Evolutionary conservation across 2,888 invertebrate species (phyloP), one percentile per base, ranked within the genome.

Genomic region (Eupithecia pulchellata): DNA sequence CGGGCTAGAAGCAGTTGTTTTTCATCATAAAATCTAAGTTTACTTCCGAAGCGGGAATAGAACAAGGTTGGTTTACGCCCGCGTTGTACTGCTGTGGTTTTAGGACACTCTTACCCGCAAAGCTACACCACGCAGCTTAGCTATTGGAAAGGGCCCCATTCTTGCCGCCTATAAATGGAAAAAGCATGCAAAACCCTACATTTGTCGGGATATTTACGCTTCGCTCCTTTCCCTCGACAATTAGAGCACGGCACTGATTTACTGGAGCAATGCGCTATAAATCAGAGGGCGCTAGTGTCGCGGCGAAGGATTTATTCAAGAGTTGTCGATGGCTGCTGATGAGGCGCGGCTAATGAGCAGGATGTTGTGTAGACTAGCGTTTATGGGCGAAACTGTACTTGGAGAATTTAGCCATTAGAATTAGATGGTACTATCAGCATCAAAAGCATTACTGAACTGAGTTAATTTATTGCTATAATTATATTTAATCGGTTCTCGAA

Each of bases 191-290:
- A 14, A 32, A 47, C 58, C 30, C 63, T 29, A 27, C 47, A 58
- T 64, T 57, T 57, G 36, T 58, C 64, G 30, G 17, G 25, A 68
- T 66, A 81, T 81, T 83, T 85, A 83, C 81, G 83, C 80, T 82
- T 82, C 83, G 81, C 82, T 77, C 79, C 78, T 82, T 82, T 78
- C 82, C 79, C 79, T 79, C 79, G 75, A 81, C 85, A 86, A 86
- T 84, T 84, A 85, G 81, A 75, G 79, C 69, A 77, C 64, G 69
- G 77, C 77, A 81, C 78, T 77, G 89, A 91, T 89, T 89, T 87
- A 91, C 83, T 78, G 76, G 82, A 75, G 77, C 85, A 82, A 72
- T 85, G 85, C 82, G 82, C 81, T 79, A 81, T 88, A 88, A 89
- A 90, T 88, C 88, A 87, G 82, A 52, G 52, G 52, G 81, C 77